These are phyloP conservation scores for Luperina testacea DNA, from an alignment of 2,888 invertebrate genomes.

Conservation along the genomic window DNA sequence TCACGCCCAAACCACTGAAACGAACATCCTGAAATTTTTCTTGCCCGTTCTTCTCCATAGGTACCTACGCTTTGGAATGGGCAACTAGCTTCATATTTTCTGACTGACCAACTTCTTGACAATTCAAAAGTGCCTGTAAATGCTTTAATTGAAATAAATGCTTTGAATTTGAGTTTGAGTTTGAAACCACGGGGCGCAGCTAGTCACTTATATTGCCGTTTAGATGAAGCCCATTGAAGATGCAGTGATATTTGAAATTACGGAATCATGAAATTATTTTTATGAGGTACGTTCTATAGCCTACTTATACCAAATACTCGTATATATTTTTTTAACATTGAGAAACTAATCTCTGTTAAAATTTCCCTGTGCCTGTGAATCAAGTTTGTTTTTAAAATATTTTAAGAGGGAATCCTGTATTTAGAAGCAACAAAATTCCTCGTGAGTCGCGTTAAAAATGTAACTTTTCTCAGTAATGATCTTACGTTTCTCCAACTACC, in stretches of 20 bases:
- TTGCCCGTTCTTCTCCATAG: too few relatives aligned
- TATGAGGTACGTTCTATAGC: not conserved
- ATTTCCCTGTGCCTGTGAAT: not conserved
- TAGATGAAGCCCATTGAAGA: not conserved
- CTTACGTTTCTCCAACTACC: conserved; percentile 1
- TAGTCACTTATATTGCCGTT: not conserved
- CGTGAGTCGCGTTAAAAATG: conserved; percentile 2
- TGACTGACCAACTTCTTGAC: too few relatives aligned
- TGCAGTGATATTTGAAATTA: not conserved
- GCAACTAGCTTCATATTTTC: too few relatives aligned
- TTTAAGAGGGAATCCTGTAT: not conserved
- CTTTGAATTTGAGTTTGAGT: too few relatives aligned
- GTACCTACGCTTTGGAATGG: too few relatives aligned
- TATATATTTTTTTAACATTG: not conserved
- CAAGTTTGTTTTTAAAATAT: not conserved
- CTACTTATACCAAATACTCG: not conserved
- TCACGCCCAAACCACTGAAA: too few relatives aligned
- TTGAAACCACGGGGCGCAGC: too few relatives aligned
- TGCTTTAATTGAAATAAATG: too few relatives aligned
- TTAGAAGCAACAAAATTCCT: not conserved
- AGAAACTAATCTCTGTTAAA: not conserved
- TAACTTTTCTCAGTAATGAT: not conserved
- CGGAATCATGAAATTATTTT: not conserved
- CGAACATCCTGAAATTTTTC: too few relatives aligned
- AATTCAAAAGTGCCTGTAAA: too few relatives aligned